phyloP scores from a whole-genome alignment of 2,113 vertebrate species.

The Takifugu flavidus region DNA sequence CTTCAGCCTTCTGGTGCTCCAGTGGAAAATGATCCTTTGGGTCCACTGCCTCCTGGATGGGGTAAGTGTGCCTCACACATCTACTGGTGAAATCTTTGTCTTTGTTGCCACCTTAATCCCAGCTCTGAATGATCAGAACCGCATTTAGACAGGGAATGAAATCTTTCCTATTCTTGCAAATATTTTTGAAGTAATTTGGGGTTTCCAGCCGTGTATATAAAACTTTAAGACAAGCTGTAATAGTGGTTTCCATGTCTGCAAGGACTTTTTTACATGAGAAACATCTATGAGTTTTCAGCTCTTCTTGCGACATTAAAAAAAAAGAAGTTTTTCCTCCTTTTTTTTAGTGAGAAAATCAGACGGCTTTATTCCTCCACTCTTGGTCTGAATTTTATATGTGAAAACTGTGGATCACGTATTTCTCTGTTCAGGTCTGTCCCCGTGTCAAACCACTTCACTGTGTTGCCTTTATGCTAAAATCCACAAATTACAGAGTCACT shows the following conservation, averaged over 20 bases:
- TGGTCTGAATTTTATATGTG: background rate
- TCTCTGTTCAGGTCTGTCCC: slow-evolving; percentile 11
- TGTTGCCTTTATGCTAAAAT: slow-evolving; percentile 14
- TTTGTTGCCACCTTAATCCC: too few relatives aligned
- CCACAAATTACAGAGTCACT: slow-evolving; percentile 35
- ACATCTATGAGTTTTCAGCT: too few relatives aligned
- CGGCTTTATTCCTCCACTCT: slow-evolving; percentile 2
- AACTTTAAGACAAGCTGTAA: too few relatives aligned
- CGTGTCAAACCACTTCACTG: slow-evolving; percentile 14
- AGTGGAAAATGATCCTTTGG: slow-evolving; percentile 92
- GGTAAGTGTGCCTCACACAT: slow-evolving; percentile 82
- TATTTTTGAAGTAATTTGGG: background rate
- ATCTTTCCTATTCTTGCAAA: background rate
- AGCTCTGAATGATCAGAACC: background rate
- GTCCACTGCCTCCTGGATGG: slow-evolving; percentile 92
- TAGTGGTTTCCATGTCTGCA: too few relatives aligned
- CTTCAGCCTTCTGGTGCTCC: slow-evolving; percentile 82
- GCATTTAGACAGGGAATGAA: background rate
- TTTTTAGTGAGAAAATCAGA: background rate
- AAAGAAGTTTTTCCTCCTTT: too few relatives aligned
- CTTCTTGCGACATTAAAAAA: too few relatives aligned
- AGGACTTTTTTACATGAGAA: too few relatives aligned
- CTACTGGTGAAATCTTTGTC: background rate
- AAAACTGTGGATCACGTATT: slow-evolving; percentile 11
- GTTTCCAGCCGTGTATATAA: too few relatives aligned